These are phyloP conservation scores for Urosaurus nigricauda DNA, from an alignment of 2,797 vertebrate genomes.

Conservation along the genomic window DNA sequence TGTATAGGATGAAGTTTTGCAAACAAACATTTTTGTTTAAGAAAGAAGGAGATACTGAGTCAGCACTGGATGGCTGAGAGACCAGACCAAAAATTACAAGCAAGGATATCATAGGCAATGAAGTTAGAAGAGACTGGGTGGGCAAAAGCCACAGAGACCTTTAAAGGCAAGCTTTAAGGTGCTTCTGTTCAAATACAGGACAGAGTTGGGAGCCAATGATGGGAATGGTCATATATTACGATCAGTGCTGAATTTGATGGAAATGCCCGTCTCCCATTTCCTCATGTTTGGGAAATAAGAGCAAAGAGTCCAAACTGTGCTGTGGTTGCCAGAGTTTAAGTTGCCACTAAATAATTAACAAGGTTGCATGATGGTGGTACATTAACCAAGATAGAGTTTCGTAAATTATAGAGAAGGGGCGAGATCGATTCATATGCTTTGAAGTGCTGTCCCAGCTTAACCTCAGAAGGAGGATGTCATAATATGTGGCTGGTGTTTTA, in stretches of 20 bases:
- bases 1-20: neutral
- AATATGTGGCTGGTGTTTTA: neutral
- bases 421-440: slow-evolving; percentile 58
- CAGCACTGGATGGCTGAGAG: too few species aligned
- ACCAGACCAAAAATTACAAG: neutral
- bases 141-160: neutral
- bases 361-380: slow-evolving; percentile 59
- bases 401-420: slow-evolving; percentile 43
- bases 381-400: slow-evolving; percentile 64
- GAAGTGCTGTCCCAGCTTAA: slow-evolving; percentile 6
- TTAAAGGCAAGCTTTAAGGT: neutral
- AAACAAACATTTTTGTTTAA: neutral
- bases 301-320: slow-evolving; percentile 43
- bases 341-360: slow-evolving; percentile 73
- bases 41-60: neutral
- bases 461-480: slow-evolving; percentile 43
- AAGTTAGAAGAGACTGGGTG: neutral
- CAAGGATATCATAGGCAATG: too few species aligned
- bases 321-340: slow-evolving; percentile 54
- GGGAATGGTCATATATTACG: neutral
- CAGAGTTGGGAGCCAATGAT: neutral
- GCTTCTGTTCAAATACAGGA: neutral
- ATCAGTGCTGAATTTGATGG: neutral
- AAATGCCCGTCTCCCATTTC: neutral
- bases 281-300: neutral